phyloP scores from a whole-genome alignment of 1,140 invertebrate species.

The Sminthurides bifidus region DNA sequence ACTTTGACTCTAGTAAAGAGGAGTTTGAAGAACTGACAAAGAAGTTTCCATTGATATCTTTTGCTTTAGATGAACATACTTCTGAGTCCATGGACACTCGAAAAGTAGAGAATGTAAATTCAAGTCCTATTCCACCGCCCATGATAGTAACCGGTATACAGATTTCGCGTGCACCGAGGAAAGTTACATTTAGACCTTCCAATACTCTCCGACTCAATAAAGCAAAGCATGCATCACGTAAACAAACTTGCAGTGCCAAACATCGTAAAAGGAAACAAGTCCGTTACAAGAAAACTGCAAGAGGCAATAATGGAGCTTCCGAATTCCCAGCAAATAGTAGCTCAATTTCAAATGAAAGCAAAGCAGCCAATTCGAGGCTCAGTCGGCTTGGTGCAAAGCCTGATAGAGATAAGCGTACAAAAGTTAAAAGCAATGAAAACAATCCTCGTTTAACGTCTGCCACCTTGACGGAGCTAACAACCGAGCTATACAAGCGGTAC shows the following conservation, averaged over 20 bases:
- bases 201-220: too few species aligned
- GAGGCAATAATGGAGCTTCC: not conserved
- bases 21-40: constrained; percentile 1
- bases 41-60: constrained; percentile 19
- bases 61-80: too few species aligned
- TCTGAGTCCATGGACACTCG: too few species aligned
- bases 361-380: not conserved
- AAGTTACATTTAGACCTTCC: too few species aligned
- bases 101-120: not conserved
- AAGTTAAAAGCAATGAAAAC: not conserved
- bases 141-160: too few species aligned
- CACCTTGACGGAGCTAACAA: constrained; percentile 2
- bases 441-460: not conserved
- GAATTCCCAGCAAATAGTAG: not conserved
- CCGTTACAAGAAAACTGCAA: not conserved
- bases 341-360: not conserved
- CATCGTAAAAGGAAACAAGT: not conserved
- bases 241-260: too few species aligned
- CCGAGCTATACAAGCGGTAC: constrained; percentile 8
- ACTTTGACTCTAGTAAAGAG: not conserved
- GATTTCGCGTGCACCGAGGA: too few species aligned
- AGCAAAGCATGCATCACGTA: too few species aligned
- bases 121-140: not conserved
- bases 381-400: too few species aligned
- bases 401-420: not conserved